A percentile compares a stretch with the other conserved stretches of the same genome.
Evolutionary conservation across 1,140 invertebrate species (phyloP).

Genomic region (Zaprionus ornatus): DNA sequence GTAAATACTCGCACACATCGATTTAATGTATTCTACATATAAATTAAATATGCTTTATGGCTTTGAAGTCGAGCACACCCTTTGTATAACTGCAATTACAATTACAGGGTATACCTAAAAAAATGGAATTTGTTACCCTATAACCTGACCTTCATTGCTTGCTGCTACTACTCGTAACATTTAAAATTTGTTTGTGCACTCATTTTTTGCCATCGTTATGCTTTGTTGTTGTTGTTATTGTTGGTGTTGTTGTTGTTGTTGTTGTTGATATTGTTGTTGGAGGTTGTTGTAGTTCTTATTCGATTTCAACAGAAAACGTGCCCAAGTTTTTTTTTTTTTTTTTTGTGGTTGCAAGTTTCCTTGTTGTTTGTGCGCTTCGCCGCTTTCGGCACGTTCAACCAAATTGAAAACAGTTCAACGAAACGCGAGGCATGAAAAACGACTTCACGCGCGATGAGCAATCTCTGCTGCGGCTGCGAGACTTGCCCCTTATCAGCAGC

Average conservation of each 20-base stretch:
- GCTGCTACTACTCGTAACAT: conserved; percentile 66
- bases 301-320: conserved; percentile 79
- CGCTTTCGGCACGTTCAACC: conserved; percentile 66
- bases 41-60: no score
- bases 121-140: conserved; percentile 45
- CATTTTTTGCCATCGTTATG: conserved; percentile 21
- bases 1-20: no score
- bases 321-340: conserved; percentile 44
- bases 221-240: conserved; percentile 9
- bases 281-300: conserved; percentile 55
- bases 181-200: conserved; percentile 72
- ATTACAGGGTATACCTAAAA: conserved; percentile 6
- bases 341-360: conserved; percentile 15
- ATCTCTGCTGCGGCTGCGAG: background rate
- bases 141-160: conserved; percentile 71
- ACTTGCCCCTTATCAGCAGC: conserved; percentile 12
- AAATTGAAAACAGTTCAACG: conserved; percentile 73
- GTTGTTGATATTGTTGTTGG: background rate
- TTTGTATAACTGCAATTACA: background rate
- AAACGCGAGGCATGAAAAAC: conserved; percentile 26
- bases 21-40: no score
- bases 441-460: background rate
- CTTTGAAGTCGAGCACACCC: background rate
- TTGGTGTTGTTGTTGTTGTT: no score
- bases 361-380: conserved; percentile 4